These are phyloP conservation scores for Epizoanthus fatuus DNA, from an alignment of 92 coral and sea anemone genomes.

Conservation along the genomic window DNA sequence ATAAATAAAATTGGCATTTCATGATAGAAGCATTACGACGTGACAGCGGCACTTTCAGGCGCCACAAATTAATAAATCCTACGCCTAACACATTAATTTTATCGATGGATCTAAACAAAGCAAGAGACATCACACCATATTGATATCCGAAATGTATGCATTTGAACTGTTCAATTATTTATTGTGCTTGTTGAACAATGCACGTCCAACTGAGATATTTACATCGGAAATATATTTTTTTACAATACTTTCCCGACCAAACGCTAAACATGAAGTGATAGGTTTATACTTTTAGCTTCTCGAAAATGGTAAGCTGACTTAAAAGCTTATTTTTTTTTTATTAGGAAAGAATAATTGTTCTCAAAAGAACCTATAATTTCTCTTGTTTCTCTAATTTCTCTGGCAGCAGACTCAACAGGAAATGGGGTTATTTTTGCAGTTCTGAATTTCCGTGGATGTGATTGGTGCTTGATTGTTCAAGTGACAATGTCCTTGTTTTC, in stretches of 20 bases:
- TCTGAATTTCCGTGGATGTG: constrained; percentile 12
- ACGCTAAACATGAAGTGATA: background rate
- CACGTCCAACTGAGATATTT: constrained; percentile 35
- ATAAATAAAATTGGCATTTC: background rate
- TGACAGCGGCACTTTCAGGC: constrained; percentile 13
- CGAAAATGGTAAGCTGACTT: background rate
- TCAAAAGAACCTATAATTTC: background rate
- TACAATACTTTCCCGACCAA: background rate
- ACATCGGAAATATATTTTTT: background rate
- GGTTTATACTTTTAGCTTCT: background rate
- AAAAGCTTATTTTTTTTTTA: background rate
- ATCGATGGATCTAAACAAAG: constrained; percentile 22
- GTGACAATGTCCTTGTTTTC: constrained; percentile 17
- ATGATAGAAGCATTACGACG: background rate
- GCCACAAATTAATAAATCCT: constrained; percentile 2
- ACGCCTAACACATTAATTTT: constrained; percentile 5
- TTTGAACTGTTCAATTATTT: constrained; percentile 65
- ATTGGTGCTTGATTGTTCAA: constrained; percentile 34
- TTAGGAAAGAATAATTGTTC: background rate
- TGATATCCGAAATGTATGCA: constrained; percentile 69
- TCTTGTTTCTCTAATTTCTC: background rate
- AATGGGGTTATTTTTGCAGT: constrained; percentile 35
- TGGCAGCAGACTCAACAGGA: constrained; percentile 34
- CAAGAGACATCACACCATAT: constrained; percentile 6
- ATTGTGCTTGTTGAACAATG: constrained; percentile 54